Evolutionary conservation across 2,888 invertebrate species (phyloP).

Genomic region (Bombyx huttoni): DNA sequence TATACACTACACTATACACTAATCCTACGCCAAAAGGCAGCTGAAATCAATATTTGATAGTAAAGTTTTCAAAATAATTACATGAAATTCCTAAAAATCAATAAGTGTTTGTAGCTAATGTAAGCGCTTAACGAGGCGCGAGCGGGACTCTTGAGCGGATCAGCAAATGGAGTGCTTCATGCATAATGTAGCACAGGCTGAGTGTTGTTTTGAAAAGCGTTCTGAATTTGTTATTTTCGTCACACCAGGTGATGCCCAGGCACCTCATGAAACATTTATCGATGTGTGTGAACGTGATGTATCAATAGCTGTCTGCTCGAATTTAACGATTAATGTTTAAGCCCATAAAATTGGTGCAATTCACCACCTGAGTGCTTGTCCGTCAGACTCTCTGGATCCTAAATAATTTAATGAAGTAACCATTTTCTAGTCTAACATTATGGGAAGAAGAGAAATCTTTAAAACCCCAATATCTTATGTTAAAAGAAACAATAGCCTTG

Average conservation of each 20-base stretch:
- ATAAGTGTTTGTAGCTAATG: constrained; percentile 69
- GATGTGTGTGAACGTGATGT: constrained; percentile 23
- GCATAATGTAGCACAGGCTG: constrained; percentile 67
- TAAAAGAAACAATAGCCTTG: too few species aligned
- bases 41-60: constrained; percentile 5
- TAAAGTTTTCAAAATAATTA: constrained; percentile 22
- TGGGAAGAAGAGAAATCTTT: too few species aligned
- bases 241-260: constrained; percentile 64
- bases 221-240: constrained; percentile 70
- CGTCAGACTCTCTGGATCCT: too few species aligned
- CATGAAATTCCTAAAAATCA: constrained; percentile 62
- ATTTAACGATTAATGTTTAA: too few species aligned
- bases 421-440: too few species aligned
- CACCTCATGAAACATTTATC: constrained; percentile 65
- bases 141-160: constrained; percentile 68
- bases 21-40: too few species aligned
- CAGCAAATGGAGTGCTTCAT: constrained; percentile 72
- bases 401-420: too few species aligned
- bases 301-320: neutral
- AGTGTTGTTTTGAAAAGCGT: constrained; percentile 72
- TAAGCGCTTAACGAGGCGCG: constrained; percentile 71
- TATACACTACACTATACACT: too few species aligned
- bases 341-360: too few species aligned
- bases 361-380: too few species aligned
- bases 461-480: too few species aligned